phyloP scores from a whole-genome alignment of 1,140 invertebrate genomes.

The Cardiocondyla obscurior region DNA sequence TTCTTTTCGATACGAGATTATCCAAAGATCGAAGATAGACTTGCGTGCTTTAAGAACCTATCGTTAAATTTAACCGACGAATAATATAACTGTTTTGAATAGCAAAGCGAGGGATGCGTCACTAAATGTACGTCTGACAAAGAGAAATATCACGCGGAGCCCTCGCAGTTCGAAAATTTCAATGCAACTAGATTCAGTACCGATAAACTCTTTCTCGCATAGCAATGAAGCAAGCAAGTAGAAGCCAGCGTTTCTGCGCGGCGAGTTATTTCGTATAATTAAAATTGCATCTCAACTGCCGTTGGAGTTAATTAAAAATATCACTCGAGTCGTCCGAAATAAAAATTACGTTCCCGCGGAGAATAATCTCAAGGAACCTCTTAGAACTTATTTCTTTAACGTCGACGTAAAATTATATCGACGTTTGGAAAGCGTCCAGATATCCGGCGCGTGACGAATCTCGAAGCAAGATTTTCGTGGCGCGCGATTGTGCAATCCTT shows the following conservation, averaged over 20 bases:
- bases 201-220: neutral
- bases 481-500: neutral
- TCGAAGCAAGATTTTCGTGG: neutral
- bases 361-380: no score
- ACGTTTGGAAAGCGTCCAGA: neutral
- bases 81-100: neutral
- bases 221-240: neutral
- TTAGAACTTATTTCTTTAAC: neutral
- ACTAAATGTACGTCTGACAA: neutral
- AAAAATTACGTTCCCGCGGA: neutral
- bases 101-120: neutral
- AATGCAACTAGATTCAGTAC: neutral
- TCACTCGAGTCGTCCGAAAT: neutral
- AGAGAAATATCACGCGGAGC: neutral
- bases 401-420: neutral
- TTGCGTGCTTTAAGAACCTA: neutral
- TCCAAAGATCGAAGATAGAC: neutral
- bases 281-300: slow-evolving; percentile 35
- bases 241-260: neutral
- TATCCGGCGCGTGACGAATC: neutral
- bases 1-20: neutral
- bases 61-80: neutral
- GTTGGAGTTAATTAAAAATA: slow-evolving; percentile 12
- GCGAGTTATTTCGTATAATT: slow-evolving; percentile 13
- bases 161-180: neutral